Evolutionary conservation across 2,888 invertebrate genomes (phyloP), one percentile per base, ranked within the genome.

Genomic region (Drosophila flavopinicola): DNA sequence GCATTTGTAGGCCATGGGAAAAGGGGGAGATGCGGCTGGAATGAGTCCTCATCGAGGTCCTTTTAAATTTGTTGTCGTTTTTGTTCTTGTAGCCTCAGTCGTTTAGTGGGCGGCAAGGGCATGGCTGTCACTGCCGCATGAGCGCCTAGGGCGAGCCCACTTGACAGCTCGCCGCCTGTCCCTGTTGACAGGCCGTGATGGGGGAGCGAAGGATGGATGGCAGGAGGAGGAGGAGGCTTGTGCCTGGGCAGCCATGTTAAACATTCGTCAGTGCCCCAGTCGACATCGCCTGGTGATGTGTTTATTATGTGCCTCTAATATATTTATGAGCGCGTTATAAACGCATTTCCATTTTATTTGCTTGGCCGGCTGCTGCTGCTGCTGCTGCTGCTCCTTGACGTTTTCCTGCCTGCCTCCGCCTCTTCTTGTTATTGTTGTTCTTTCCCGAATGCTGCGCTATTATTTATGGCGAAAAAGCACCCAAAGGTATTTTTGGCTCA

Each of bases 261-360:
- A 37, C 84, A 83, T 82, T 82, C 80, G 86, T 85, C 86, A 83
- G 53, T 66, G 68, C 57, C 48, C 42, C 52, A 60, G 68, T 53
- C 66, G 61, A 78, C 85, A 70, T 59, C 78, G 68, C 70, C 71
- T 63, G 78, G 9, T 80, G 82, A 84, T 86, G 83, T 84, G 83
- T 86, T 86, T 86, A 84, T 84, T 86, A 84, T 84, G 83, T 72
- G 82, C 69, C 74, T 66, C 78, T 84, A 86, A 84, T 84, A 84
- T 86, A 84, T 84, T 84, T 84, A 84, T 84, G 83, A 86, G 75
- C 78, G 71, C 86, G 82, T 84, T 86, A 86, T 84, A 80, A 84
- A 84, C 86, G 83, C 82, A 84, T 84, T 83, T 83, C 72, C 86
- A 80, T 84, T 84, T 84, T 84, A 80, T 84, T 86, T 85, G 66